Percentiles rank a stretch among this genome's conserved stretches.
Evolutionary conservation across 2,113 vertebrate species (phyloP).

Genomic region (Peucedramus taeniatus): DNA sequence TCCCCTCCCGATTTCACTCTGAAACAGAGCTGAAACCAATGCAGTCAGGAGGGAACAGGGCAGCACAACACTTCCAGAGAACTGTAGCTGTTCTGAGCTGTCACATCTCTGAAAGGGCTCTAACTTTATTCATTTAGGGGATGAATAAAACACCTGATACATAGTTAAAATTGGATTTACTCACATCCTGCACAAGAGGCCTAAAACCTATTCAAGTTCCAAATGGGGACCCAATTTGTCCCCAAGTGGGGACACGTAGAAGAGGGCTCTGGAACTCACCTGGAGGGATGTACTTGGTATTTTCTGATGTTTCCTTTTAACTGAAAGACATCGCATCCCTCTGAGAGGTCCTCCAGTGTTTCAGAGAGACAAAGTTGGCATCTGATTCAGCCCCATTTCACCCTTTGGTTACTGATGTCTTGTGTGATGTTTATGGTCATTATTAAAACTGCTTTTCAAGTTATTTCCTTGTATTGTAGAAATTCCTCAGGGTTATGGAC

Average conservation of each 20-base stretch:
- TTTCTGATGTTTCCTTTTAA: neutral
- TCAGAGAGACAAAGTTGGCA: neutral
- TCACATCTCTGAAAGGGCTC: neutral
- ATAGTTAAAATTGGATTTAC: neutral
- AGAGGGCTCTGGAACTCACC: neutral
- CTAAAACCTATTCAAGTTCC: neutral
- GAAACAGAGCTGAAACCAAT: neutral
- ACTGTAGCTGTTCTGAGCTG: neutral
- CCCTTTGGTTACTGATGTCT: neutral
- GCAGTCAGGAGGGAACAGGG: neutral
- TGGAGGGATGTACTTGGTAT: neutral
- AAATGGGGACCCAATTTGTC: neutral
- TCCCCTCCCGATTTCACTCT: neutral
- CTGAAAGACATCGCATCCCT: neutral
- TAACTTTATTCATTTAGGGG: neutral
- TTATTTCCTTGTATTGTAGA: neutral
- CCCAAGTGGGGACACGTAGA: neutral
- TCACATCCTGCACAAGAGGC: neutral
- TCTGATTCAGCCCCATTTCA: accelerated
- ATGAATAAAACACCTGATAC: neutral
- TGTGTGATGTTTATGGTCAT: neutral
- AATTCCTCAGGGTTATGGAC: neutral
- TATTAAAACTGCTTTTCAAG: neutral
- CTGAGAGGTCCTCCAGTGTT: neutral
- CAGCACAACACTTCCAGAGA: neutral